A percentile compares a stretch with the other conserved stretches of the same genome.
phyloP scores from a whole-genome alignment of 1,140 invertebrate species.

The Drosophila obscura region DNA sequence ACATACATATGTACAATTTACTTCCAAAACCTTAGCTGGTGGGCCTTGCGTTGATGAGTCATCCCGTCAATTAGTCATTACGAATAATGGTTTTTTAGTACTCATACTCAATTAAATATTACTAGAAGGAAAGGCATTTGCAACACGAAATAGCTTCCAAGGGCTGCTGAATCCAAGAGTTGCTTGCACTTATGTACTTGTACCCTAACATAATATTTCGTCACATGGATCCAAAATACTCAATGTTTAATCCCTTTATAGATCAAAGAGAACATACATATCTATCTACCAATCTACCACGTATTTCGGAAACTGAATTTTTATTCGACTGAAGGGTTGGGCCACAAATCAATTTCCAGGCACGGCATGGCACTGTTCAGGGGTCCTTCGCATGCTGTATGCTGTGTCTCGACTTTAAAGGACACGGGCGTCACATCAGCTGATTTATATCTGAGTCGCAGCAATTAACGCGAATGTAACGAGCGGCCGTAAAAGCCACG shows the following conservation, averaged over 20 bases:
- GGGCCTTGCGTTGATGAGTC: too few relatives aligned
- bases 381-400: background rate
- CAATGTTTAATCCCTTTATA: slow-evolving; percentile 3
- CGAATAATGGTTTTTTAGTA: too few relatives aligned
- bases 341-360: slow-evolving; percentile 40
- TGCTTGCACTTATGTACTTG: too few relatives aligned
- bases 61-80: too few relatives aligned
- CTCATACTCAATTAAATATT: too few relatives aligned
- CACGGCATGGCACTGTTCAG: background rate
- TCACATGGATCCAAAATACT: background rate
- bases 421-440: slow-evolving; percentile 64
- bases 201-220: background rate
- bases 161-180: too few relatives aligned
- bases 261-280: slow-evolving; percentile 26
- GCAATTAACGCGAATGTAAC: slow-evolving; percentile 79
- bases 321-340: slow-evolving; percentile 30
- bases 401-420: slow-evolving; percentile 18
- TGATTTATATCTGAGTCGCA: slow-evolving; percentile 75
- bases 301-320: slow-evolving; percentile 11
- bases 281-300: slow-evolving; percentile 4
- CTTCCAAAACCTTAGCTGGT: too few relatives aligned
- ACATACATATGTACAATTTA: too few relatives aligned
- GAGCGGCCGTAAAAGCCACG: slow-evolving; percentile 59
- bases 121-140: too few relatives aligned
- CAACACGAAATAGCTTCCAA: too few relatives aligned